A percentile compares a stretch with the other conserved stretches of the same genome.
These are phyloP conservation scores for Cathartes aura DNA, from an alignment of 2,113 vertebrate species.

Conservation along the genomic window DNA sequence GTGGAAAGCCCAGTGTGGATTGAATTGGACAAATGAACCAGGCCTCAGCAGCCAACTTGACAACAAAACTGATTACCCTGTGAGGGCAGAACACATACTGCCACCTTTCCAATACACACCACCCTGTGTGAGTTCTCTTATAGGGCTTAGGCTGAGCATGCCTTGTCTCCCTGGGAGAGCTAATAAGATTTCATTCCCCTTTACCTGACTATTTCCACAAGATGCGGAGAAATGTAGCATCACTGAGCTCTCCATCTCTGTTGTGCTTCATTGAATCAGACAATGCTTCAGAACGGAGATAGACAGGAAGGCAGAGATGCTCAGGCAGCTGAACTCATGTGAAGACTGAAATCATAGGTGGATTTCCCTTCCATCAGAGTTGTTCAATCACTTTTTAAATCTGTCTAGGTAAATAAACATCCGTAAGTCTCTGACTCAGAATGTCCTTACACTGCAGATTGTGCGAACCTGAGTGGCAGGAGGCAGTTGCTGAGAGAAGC, in stretches of 20 bases:
- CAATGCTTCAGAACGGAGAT: not conserved
- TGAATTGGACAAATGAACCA: not conserved
- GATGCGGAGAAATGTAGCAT: not conserved
- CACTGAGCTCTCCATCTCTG: not conserved
- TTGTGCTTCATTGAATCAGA: not conserved
- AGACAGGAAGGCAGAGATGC: not conserved
- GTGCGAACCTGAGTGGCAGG: not conserved
- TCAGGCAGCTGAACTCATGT: not conserved
- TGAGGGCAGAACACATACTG: not conserved
- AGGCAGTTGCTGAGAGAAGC: not conserved
- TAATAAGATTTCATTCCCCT: not conserved
- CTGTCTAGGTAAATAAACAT: not conserved
- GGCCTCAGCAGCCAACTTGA: not conserved
- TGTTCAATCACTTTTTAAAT: not conserved
- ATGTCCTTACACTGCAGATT: not conserved
- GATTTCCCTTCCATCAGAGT: not conserved
- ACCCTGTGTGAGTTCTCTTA: not conserved
- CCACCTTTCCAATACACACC: not conserved
- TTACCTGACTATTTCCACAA: not conserved
- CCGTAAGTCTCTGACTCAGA: not conserved
- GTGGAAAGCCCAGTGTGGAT: not conserved
- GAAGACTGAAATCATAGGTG: not conserved
- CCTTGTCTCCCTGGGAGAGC: not conserved
- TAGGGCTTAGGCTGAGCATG: not conserved
- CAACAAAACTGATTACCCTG: not conserved